Evolutionary conservation across 2,797 vertebrate species (phyloP).

Genomic region (Enteromius afrohamiltoni): DNA sequence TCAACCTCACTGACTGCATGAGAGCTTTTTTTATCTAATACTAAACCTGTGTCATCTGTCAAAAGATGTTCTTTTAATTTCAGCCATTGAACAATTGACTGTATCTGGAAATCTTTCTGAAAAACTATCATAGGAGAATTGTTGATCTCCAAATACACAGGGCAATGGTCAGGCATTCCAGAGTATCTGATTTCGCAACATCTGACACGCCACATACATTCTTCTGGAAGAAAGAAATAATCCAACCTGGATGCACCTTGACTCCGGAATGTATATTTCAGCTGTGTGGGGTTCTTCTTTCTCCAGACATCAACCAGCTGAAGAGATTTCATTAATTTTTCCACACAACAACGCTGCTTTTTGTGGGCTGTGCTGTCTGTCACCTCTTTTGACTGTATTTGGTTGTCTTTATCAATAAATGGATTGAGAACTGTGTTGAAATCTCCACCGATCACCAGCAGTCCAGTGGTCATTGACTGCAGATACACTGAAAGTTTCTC

Average conservation of each 20-base stretch:
- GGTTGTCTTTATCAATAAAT: constrained; percentile 6
- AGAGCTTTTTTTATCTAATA: no score
- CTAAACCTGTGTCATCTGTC: no score
- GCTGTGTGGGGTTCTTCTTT: neutral
- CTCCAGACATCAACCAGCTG: neutral
- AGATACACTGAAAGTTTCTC: neutral
- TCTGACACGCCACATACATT: constrained; percentile 29
- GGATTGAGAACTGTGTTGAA: constrained; percentile 35
- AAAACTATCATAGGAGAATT: no score
- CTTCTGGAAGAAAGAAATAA: constrained; percentile 2
- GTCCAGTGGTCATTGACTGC: constrained; percentile 10
- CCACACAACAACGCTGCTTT: neutral
- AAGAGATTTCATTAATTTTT: neutral
- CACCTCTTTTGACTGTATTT: no score
- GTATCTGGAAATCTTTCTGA: no score
- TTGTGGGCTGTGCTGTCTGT: no score
- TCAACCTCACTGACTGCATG: no score
- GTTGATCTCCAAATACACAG: no score
- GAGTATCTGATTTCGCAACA: no score
- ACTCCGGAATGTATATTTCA: neutral
- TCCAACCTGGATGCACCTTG: neutral
- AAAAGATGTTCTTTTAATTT: no score
- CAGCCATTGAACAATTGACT: no score
- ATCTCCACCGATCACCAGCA: constrained; percentile 39
- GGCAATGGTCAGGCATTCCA: no score